phyloP scores from a whole-genome alignment of 2,797 vertebrate species.

The Enteromius thamalakanensis region DNA sequence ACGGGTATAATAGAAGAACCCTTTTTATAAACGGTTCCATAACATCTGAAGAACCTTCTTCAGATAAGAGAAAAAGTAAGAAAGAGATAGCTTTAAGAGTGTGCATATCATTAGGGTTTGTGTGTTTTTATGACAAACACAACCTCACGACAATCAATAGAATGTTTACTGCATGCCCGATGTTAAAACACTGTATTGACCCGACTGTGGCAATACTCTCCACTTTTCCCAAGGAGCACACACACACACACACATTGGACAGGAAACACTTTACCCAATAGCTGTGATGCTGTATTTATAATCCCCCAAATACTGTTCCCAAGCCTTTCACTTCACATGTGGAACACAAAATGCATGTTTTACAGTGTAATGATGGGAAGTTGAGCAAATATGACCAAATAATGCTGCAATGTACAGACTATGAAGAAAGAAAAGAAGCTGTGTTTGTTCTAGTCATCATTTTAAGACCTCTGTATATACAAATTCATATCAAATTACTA shows the following conservation, averaged over 20 bases:
- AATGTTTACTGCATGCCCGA: background rate
- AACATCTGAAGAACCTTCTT: no score
- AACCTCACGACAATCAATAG: background rate
- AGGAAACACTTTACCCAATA: constrained; percentile 71
- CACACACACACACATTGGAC: background rate
- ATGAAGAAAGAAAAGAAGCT: no score
- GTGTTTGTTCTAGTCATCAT: background rate
- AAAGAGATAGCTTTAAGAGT: background rate
- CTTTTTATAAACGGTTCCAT: no score
- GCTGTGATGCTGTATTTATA: constrained; percentile 65
- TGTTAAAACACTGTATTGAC: constrained; percentile 8
- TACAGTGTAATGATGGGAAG: background rate
- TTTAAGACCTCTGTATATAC: background rate
- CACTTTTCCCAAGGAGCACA: constrained; percentile 16
- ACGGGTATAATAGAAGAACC: no score
- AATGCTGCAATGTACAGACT: background rate
- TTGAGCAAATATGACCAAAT: background rate
- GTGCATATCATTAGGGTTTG: background rate
- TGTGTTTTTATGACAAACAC: background rate
- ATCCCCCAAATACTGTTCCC: constrained; percentile 60
- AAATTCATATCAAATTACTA: background rate
- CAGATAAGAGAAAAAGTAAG: no score
- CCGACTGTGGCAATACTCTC: background rate
- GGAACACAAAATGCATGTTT: constrained; percentile 33
- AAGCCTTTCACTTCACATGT: constrained; percentile 52